Base-by-base conservation (phyloP, 2,888 invertebrate species). In the Eucriotettix oculatus region DNA sequence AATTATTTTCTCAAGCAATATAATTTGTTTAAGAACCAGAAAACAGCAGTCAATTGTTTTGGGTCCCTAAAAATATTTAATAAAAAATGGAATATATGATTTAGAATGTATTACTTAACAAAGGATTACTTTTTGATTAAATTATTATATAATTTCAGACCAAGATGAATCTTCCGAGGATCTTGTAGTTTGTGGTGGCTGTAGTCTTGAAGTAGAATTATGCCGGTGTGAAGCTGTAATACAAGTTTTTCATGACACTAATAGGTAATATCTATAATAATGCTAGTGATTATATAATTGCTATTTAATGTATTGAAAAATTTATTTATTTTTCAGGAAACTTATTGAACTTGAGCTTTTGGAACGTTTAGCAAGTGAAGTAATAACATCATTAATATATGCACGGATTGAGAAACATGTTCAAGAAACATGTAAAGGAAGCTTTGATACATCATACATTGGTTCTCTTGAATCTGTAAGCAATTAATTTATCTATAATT, bases 391-490 rank as follows among this genome's bases (percentile, higher is more conserved):
- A 62, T 79, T 95, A 58, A 89, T 94, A 63, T 89, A 92, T 70
- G 77, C 84, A 66, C 82, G 87, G 67, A 94, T 96, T 65, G 84
- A 88, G 70, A 79, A 81, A 64, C 87, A 94, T 69, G 88, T 96
- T n/a, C 82, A 85, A 68, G 84, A 85, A 67, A 82, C 85, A 0
- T 94, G 94, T 69, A 86, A 88, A 67, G 90, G 90, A 42, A 87
- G 86, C 67, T 94, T 91, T 76, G 90, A 94, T 75, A 80, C 83
- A 17, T 87, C 90, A 9, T 90, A 90, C 68, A 78, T 94, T 58
- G 75, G 77, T n/a, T 77, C 79, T 59, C 75, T 95, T 16, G 87
- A 91, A 75, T 81, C 81, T 70, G 87, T 86, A 75, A 69, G 69
- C 64, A 54, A 16, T 0, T 11, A 16, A 40, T 54, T 14, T 16